Conservation (phyloP, 2,113 vertebrate genomes). For the Chionis minor region DNA sequence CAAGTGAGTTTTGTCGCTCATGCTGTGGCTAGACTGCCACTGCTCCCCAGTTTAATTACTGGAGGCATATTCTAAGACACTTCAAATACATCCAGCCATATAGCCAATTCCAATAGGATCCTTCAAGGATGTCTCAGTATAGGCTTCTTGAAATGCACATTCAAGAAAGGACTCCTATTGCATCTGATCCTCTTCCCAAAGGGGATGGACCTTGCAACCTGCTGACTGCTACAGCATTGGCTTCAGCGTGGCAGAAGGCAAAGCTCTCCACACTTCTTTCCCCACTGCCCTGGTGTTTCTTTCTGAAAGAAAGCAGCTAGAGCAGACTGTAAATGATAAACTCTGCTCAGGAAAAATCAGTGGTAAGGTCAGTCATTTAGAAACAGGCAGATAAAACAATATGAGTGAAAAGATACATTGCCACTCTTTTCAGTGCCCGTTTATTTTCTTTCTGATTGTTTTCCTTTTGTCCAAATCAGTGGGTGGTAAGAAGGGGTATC, state of each 20-base stretch:
- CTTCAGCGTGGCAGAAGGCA: neutral
- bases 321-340: neutral
- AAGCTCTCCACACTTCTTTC: neutral
- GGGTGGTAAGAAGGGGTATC: neutral
- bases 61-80: neutral
- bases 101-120: neutral
- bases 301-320: neutral
- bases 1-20: neutral
- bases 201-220: neutral
- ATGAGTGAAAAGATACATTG: neutral
- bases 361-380: neutral
- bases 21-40: neutral
- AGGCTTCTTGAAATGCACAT: neutral
- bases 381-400: neutral
- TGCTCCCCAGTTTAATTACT: neutral
- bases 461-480: neutral
- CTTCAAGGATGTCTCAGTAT: neutral
- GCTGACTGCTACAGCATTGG: neutral
- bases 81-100: neutral
- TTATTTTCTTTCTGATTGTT: neutral
- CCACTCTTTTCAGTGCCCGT: neutral
- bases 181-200: neutral
- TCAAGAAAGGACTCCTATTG: neutral
- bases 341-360: neutral
- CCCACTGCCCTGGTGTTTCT: neutral